These are phyloP conservation scores for Limnephilus marmoratus DNA, from an alignment of 2,888 invertebrate genomes.

Conservation along the genomic window DNA sequence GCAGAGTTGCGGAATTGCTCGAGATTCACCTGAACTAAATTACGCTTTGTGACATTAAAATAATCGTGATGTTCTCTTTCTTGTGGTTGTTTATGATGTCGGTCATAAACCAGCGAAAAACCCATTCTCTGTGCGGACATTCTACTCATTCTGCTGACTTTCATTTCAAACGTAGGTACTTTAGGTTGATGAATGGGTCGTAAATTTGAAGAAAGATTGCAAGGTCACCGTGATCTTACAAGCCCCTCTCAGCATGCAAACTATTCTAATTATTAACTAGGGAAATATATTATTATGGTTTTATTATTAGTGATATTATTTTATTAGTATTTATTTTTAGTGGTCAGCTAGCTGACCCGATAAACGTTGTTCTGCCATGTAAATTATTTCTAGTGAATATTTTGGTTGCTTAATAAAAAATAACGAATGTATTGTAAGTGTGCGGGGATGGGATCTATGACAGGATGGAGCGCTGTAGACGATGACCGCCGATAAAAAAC, in stretches of 20 bases:
- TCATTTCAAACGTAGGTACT: slow-evolving; percentile 11
- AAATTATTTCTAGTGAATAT: no score
- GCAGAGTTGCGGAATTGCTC: not conserved
- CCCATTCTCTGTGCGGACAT: not conserved
- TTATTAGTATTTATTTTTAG: no score
- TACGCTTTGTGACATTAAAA: slow-evolving; percentile 14
- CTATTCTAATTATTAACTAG: not conserved
- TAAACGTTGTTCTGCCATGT: no score
- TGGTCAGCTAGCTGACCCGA: no score
- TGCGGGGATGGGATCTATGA: no score
- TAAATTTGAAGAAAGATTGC: not conserved
- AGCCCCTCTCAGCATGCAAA: not conserved
- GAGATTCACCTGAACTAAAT: not conserved
- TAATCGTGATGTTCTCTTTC: slow-evolving; percentile 8
- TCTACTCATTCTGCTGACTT: not conserved
- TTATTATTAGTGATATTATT: no score
- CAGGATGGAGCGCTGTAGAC: no score
- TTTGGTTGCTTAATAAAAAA: no score
- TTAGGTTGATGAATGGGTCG: not conserved
- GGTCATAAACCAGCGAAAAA: slow-evolving; percentile 6
- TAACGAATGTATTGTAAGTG: no score
- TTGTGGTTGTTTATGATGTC: slow-evolving; percentile 2
- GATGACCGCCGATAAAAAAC: no score
- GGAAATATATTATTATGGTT: not conserved
- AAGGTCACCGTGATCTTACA: not conserved